These are phyloP conservation scores for Trichonephila inaurata DNA, from an alignment of 1,140 invertebrate species.

Conservation along the genomic window DNA sequence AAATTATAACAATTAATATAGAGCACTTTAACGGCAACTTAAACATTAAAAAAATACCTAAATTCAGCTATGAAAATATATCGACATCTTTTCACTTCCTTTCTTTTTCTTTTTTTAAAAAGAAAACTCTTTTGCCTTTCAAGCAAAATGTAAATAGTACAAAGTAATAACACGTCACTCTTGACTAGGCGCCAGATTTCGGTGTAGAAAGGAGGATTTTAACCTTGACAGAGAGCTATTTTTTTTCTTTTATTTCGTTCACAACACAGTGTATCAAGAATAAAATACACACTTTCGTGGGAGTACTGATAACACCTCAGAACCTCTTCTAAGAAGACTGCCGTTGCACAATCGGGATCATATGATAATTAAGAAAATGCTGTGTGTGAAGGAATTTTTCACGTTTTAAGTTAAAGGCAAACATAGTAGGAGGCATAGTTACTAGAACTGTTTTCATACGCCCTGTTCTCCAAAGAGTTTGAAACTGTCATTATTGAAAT, in stretches of 20 bases:
- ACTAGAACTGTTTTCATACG: neutral
- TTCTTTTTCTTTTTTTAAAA: neutral
- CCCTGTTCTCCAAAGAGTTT: neutral
- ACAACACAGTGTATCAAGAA: neutral
- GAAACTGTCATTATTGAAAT: no score
- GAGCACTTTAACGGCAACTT: no score
- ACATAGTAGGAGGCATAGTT: neutral
- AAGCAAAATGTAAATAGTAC: constrained; percentile 6
- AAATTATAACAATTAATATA: no score
- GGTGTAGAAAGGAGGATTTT: constrained; percentile 4
- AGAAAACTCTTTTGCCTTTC: neutral
- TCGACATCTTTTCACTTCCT: neutral
- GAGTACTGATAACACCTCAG: constrained; percentile 29
- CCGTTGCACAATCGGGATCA: neutral
- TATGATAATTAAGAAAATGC: neutral
- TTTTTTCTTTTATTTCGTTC: neutral
- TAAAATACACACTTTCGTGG: constrained; percentile 22
- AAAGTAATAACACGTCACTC: neutral
- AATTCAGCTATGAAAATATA: no score
- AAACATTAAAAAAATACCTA: no score
- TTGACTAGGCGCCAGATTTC: neutral
- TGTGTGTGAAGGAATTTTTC: no score
- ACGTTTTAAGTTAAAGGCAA: no score
- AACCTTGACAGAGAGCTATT: neutral
- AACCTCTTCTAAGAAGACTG: neutral